Evolutionary conservation across 2,797 vertebrate genomes (phyloP).

Genomic region (Sphenopsis melanotis): DNA sequence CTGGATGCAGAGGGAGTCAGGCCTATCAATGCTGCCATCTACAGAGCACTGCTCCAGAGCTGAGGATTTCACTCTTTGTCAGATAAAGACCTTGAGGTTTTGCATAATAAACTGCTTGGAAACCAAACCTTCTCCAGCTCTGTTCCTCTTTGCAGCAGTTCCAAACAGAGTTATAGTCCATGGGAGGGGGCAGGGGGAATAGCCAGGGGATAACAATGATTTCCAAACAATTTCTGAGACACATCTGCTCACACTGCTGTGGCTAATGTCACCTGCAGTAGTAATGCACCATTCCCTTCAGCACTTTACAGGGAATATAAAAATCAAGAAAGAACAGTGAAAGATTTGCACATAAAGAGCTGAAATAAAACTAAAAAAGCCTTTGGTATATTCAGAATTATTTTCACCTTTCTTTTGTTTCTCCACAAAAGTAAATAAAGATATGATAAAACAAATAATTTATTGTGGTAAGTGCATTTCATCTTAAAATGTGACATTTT

Average conservation of each 20-base stretch:
- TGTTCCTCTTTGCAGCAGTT: neutral
- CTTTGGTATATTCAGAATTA: neutral
- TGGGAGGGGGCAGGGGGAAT: neutral
- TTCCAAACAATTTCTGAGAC: neutral
- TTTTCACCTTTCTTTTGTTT: neutral
- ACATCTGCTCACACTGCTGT: neutral
- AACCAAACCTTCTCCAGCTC: neutral
- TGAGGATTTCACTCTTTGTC: rapidly evolving
- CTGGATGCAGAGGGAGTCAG: neutral
- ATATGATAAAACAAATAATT: neutral
- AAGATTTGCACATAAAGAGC: neutral
- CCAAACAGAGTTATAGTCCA: neutral
- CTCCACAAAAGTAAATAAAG: neutral
- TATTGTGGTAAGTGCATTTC: neutral
- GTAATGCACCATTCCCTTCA: neutral
- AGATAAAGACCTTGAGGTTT: neutral
- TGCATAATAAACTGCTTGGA: neutral
- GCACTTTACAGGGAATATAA: neutral
- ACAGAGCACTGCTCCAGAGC: neutral
- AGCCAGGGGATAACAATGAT: neutral
- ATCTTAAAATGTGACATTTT: neutral
- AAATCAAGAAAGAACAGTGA: neutral
- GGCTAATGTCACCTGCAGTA: neutral
- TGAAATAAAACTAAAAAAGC: neutral
- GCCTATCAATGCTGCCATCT: slow-evolving; percentile 58